A percentile compares a stretch with the other conserved stretches of the same genome.
Conservation (phyloP, 2,888 invertebrate species). For the Troides oblongomaculatus region DNA sequence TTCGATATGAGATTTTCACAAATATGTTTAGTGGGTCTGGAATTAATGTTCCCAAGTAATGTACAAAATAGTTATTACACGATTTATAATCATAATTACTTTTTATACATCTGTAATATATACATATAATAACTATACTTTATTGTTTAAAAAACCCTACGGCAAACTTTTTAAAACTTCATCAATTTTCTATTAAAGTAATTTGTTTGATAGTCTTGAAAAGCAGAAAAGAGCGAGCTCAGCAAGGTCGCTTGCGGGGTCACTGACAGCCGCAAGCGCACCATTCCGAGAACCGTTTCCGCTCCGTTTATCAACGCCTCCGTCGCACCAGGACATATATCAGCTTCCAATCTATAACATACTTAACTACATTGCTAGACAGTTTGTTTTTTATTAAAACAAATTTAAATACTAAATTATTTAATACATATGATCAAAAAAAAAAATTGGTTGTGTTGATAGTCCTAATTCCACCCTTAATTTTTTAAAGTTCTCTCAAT, state of each 20-base stretch:
- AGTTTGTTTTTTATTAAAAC: constrained; percentile 9
- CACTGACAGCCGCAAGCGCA: constrained; percentile 52
- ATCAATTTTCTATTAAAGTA: no score
- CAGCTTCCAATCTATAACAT: constrained; percentile 11
- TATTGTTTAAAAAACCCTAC: background rate
- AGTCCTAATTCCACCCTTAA: no score
- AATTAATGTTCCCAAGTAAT: no score
- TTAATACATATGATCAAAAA: no score
- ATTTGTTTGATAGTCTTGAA: constrained; percentile 15
- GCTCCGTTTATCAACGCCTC: constrained; percentile 43
- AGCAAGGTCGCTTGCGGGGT: constrained; percentile 57
- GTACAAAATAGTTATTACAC: no score
- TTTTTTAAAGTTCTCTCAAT: no score
- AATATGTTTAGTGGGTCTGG: no score
- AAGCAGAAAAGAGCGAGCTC: constrained; percentile 6
- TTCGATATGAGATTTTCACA: no score
- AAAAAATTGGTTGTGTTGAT: no score
- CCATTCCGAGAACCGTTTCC: constrained; percentile 42
- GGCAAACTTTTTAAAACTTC: background rate
- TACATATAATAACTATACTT: no score
- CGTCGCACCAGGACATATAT: constrained; percentile 31
- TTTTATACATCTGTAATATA: no score
- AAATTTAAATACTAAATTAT: background rate
- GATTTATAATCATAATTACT: no score
- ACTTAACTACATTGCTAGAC: constrained; percentile 11